These are phyloP conservation scores for Andrena flavipes DNA, from an alignment of 2,888 invertebrate genomes.

Conservation along the genomic window DNA sequence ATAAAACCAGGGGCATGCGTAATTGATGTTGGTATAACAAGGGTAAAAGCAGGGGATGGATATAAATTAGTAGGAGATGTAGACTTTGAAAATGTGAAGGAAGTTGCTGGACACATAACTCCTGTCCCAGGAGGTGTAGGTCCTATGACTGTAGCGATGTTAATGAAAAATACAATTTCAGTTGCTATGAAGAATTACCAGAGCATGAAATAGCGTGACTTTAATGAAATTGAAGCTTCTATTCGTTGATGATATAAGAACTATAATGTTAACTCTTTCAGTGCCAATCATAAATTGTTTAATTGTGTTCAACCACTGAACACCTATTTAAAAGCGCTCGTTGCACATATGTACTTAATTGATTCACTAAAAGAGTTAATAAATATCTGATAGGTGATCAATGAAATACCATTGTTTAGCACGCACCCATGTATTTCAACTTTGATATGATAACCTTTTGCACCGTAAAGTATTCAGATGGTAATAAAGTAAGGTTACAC, in stretches of 20 bases:
- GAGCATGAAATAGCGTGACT: not conserved
- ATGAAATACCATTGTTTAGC: not conserved
- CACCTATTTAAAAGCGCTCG: too few species aligned
- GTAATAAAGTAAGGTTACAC: slow-evolving; percentile 35
- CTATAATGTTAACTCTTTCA: not conserved
- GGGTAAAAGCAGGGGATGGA: slow-evolving; percentile 89
- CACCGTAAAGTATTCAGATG: not conserved
- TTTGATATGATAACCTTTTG: not conserved
- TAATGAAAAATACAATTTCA: slow-evolving; percentile 94
- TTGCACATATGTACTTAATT: too few species aligned
- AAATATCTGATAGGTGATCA: not conserved
- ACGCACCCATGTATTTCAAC: not conserved
- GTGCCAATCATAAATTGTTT: not conserved
- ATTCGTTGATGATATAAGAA: not conserved
- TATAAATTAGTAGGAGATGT: slow-evolving; percentile 94
- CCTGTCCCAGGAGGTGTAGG: slow-evolving; percentile 97
- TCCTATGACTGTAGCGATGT: slow-evolving; percentile 97
- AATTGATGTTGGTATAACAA: slow-evolving; percentile 95
- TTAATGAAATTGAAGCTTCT: slow-evolving; percentile 22
- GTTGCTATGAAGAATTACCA: slow-evolving; percentile 86
- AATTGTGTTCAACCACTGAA: too few species aligned
- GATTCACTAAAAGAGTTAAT: too few species aligned
- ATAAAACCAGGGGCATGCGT: slow-evolving; percentile 95
- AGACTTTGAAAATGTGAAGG: slow-evolving; percentile 93
- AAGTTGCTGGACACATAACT: slow-evolving; percentile 93